These are phyloP conservation scores for Monopterus albus DNA, from an alignment of 2,113 vertebrate genomes.

Conservation along the genomic window DNA sequence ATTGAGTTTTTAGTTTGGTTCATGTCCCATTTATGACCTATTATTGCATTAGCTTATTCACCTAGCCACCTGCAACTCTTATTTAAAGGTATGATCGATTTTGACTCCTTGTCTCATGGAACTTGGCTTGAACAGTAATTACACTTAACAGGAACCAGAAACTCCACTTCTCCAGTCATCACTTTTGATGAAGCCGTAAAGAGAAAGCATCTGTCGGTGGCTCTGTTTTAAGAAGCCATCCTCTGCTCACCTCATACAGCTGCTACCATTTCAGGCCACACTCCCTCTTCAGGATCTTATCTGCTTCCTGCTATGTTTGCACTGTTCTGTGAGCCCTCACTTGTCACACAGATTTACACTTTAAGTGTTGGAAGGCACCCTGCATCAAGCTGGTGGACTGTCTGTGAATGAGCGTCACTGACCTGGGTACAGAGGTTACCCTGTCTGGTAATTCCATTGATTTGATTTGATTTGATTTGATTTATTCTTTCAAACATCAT, in stretches of 20 bases:
- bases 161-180: background rate
- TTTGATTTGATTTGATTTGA: too few relatives aligned
- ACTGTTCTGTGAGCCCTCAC: conserved; percentile 47
- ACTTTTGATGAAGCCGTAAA: background rate
- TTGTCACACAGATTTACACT: conserved; percentile 59
- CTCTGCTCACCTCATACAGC: background rate
- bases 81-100: background rate
- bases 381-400: conserved; percentile 22
- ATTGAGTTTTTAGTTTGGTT: too few relatives aligned
- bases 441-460: too few relatives aligned
- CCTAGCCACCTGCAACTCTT: background rate
- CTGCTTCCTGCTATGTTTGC: conserved; percentile 45
- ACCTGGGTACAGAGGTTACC: conserved; percentile 47
- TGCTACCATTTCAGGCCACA: conserved; percentile 8
- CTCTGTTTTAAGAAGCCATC: background rate
- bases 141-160: background rate
- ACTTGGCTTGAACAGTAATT: background rate
- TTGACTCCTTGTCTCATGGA: background rate
- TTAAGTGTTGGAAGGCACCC: conserved; percentile 14
- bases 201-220: too few relatives aligned
- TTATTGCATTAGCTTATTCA: background rate
- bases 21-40: too few relatives aligned
- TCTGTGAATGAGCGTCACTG: conserved; percentile 27
- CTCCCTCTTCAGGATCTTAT: conserved; percentile 25
- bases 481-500: too few relatives aligned